Percentiles rank a stretch among this genome's conserved stretches.
phyloP scores from a whole-genome alignment of 92 coral and sea anemone species.

The Phenganax marumi region DNA sequence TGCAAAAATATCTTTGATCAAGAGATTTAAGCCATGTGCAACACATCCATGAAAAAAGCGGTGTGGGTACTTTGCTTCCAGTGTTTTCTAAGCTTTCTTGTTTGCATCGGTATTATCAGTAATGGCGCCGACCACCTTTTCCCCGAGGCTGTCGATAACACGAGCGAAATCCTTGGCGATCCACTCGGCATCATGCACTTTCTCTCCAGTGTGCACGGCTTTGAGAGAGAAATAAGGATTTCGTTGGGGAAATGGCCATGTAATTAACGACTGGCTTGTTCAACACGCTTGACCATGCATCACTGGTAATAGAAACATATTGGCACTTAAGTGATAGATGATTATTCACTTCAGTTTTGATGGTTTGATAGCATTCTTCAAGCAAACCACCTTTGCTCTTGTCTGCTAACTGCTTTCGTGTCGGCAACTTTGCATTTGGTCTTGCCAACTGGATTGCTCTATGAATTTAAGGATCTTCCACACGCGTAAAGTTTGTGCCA shows the following conservation, averaged over 20 bases:
- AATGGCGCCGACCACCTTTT: neutral
- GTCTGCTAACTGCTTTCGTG: conserved; percentile 11
- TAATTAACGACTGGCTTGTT: conserved; percentile 4
- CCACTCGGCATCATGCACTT: conserved; percentile 7
- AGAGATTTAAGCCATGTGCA: conserved; percentile 4
- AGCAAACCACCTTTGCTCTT: conserved; percentile 4
- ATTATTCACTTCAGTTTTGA: conserved; percentile 15
- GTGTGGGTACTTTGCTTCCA: neutral
- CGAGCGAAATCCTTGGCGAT: neutral
- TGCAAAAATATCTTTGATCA: conserved; percentile 12
- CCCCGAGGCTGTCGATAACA: neutral
- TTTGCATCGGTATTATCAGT: too few relatives aligned
- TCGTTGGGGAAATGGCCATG: conserved; percentile 7
- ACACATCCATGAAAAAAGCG: conserved; percentile 23
- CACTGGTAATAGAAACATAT: conserved; percentile 7
- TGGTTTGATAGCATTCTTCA: conserved; percentile 5
- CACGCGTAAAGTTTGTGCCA: conserved; percentile 15
- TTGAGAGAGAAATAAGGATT: conserved; percentile 22
- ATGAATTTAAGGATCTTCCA: conserved; percentile 14
- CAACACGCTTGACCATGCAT: conserved; percentile 8
- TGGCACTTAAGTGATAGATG: conserved; percentile 4
- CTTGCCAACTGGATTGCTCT: conserved; percentile 26
- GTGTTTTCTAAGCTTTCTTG: neutral
- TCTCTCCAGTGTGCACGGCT: conserved; percentile 27
- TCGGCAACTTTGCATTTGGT: conserved; percentile 15